Evolutionary conservation across 2,888 invertebrate genomes (phyloP).

Genomic region (Euzetes globulus): DNA sequence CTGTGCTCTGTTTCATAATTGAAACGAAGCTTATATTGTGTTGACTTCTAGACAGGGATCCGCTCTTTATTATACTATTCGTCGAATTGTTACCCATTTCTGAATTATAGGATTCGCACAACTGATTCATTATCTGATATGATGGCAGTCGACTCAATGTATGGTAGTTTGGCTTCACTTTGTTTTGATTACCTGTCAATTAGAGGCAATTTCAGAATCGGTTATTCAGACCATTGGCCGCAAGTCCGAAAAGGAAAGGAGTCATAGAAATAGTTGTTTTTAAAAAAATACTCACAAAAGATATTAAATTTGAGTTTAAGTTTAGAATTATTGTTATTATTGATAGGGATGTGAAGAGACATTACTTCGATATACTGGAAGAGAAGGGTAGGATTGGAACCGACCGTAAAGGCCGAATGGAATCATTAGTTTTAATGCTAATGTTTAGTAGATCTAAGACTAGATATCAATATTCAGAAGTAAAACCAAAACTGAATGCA

Average conservation of each 20-base stretch:
- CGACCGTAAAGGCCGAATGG: not conserved
- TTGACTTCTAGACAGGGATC: slow-evolving; percentile 16
- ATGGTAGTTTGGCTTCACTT: slow-evolving; percentile 25
- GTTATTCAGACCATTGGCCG: no score
- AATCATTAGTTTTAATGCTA: not conserved
- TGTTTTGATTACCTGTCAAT: slow-evolving; percentile 15
- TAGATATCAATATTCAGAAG: not conserved
- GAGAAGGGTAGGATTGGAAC: slow-evolving; percentile 40
- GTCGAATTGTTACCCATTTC: not conserved
- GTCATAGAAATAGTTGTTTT: not conserved
- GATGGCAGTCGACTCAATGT: slow-evolving; percentile 25
- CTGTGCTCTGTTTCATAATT: slow-evolving; percentile 24
- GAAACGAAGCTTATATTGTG: slow-evolving; percentile 27
- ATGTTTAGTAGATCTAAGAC: not conserved
- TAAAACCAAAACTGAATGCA: not conserved
- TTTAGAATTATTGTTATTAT: slow-evolving; percentile 7
- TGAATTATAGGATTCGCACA: slow-evolving; percentile 22
- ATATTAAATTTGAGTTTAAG: not conserved
- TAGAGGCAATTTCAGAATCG: not conserved
- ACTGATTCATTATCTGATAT: slow-evolving; percentile 27
- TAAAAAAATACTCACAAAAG: slow-evolving; percentile 21
- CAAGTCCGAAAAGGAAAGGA: not conserved
- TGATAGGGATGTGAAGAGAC: slow-evolving; percentile 23
- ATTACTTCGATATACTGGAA: slow-evolving; percentile 30
- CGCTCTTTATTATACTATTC: slow-evolving; percentile 13